Percentiles rank a stretch among this genome's conserved stretches.
Evolutionary conservation across 2,888 invertebrate genomes (phyloP).

Genomic region (Pachydiplax longipennis): DNA sequence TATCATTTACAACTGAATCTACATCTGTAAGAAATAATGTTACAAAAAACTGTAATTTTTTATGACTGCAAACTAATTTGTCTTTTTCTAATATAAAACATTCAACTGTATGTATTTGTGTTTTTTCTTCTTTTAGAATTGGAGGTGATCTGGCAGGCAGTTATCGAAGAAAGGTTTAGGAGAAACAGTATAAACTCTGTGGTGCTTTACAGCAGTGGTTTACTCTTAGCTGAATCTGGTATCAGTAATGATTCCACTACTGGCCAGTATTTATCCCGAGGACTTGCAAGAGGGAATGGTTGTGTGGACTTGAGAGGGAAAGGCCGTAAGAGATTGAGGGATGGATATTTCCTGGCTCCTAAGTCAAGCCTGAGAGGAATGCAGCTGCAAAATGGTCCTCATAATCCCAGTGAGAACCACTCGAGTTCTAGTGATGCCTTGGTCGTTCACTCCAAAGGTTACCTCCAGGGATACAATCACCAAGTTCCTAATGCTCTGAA

Average conservation of each 20-base stretch:
- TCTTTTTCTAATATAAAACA: too few species aligned
- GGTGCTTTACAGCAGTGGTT: slow-evolving; percentile 51
- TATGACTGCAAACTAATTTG: too few species aligned
- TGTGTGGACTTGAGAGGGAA: slow-evolving; percentile 22
- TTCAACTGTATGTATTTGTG: neutral
- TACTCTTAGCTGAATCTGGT: slow-evolving; percentile 10
- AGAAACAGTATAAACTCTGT: slow-evolving; percentile 52
- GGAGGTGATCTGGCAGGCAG: slow-evolving; percentile 70
- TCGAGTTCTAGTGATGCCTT: slow-evolving; percentile 24
- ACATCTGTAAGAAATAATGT: too few species aligned
- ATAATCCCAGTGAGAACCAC: neutral
- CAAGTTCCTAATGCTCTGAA: neutral
- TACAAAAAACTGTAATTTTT: too few species aligned
- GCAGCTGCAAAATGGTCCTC: slow-evolving; percentile 6
- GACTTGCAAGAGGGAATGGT: slow-evolving; percentile 1
- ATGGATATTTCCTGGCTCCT: slow-evolving; percentile 34
- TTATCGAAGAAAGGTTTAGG: slow-evolving; percentile 67
- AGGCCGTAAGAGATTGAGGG: slow-evolving; percentile 20
- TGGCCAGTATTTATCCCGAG: neutral
- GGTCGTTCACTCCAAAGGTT: neutral
- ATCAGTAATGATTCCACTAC: neutral
- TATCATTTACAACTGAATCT: too few species aligned
- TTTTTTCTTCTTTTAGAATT: slow-evolving; percentile 62
- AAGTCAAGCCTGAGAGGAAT: slow-evolving; percentile 7
- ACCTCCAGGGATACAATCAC: slow-evolving; percentile 8